Percentiles rank a stretch among this genome's conserved stretches.
phyloP scores from a whole-genome alignment of 2,888 invertebrate species.

The Ichneumoninae sp. region DNA sequence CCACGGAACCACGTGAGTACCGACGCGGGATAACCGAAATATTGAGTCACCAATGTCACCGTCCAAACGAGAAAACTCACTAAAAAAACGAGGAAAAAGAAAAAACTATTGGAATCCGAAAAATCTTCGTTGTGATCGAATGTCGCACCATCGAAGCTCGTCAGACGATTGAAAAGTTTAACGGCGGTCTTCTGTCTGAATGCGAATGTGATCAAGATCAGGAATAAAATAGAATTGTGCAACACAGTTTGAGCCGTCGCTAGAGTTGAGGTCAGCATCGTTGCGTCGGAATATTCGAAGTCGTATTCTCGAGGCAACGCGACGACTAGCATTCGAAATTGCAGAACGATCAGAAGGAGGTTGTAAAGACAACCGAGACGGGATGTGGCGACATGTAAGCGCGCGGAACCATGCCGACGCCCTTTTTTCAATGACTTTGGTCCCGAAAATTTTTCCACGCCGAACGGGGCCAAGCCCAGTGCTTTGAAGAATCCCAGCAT shows the following conservation, averaged over 20 bases:
- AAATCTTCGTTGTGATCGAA: background rate
- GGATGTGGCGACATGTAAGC: background rate
- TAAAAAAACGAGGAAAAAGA: background rate
- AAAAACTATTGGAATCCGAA: background rate
- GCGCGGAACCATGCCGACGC: background rate
- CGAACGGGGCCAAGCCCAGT: conserved; percentile 26
- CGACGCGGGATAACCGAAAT: background rate
- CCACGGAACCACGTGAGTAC: conserved; percentile 1
- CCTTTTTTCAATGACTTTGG: background rate
- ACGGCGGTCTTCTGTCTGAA: conserved; percentile 11
- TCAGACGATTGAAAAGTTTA: conserved; percentile 11
- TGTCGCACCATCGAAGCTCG: background rate
- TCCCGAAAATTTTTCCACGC: background rate
- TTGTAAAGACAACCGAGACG: conserved; percentile 32
- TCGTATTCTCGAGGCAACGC: background rate
- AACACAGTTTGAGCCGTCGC: background rate
- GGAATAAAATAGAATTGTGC: background rate
- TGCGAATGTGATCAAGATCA: background rate
- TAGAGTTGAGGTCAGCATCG: background rate
- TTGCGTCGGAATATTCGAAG: background rate
- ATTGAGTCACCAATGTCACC: background rate
- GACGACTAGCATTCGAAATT: background rate
- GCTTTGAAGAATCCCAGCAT: background rate
- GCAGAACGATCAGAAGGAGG: background rate
- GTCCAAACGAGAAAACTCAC: background rate